Evolutionary conservation across 2,797 vertebrate species (phyloP).

Genomic region (Mallotus villosus): DNA sequence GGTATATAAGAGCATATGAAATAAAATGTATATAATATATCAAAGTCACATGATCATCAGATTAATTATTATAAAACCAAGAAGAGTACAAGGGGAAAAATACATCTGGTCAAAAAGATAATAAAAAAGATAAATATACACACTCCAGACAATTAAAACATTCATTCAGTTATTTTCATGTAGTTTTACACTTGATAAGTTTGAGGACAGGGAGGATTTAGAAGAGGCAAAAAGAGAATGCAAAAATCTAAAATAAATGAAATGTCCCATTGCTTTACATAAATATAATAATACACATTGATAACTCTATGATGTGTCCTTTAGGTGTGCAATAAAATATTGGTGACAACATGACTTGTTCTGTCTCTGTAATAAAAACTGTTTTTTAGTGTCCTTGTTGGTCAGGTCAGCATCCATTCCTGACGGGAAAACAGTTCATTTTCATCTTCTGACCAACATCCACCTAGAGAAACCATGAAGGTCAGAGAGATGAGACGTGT

Average conservation of each 20-base stretch:
- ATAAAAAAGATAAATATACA: conserved; percentile 82
- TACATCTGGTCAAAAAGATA: conserved; percentile 70
- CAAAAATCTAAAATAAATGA: conserved; percentile 75
- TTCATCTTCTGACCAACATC: conserved; percentile 70
- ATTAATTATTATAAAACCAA: conserved; percentile 61
- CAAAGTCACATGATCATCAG: conserved; percentile 69
- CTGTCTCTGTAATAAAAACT: conserved; percentile 81
- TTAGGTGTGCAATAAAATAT: conserved; percentile 63
- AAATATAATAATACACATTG: conserved; percentile 86
- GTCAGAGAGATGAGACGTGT: conserved; percentile 67
- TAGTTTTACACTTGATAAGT: conserved; percentile 75
- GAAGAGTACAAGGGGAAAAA: conserved; percentile 22
- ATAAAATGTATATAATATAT: conserved; percentile 64
- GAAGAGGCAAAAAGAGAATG: conserved; percentile 54
- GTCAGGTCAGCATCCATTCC: conserved; percentile 75
- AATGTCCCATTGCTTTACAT: conserved; percentile 82
- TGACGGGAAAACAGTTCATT: conserved; percentile 63
- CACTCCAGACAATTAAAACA: conserved; percentile 76
- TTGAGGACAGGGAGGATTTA: conserved; percentile 40
- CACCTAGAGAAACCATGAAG: conserved; percentile 98
- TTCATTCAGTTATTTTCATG: conserved; percentile 79
- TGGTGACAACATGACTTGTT: conserved; percentile 72
- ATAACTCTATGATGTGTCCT: conserved; percentile 88
- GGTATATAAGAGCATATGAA: conserved; percentile 51
- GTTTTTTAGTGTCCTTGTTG: conserved; percentile 74